phyloP scores from a whole-genome alignment of 2,888 invertebrate species.

The Meandrusa payeni region DNA sequence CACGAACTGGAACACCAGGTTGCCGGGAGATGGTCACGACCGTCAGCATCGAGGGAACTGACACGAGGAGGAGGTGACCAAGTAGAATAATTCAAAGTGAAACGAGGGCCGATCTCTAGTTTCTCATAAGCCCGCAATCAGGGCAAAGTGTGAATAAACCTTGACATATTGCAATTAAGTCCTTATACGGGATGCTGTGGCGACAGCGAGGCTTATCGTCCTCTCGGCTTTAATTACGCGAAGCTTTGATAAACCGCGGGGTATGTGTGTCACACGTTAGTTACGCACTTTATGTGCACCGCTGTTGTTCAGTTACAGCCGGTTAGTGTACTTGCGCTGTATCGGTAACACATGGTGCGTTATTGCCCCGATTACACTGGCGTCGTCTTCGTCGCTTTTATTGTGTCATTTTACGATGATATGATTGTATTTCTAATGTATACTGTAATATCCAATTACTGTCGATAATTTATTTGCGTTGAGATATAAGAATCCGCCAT shows the following conservation, averaged over 20 bases:
- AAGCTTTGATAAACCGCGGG: slow-evolving; percentile 29
- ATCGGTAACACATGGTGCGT: background rate
- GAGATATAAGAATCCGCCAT: no score
- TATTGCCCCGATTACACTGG: background rate
- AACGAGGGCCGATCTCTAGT: no score
- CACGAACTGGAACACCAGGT: no score
- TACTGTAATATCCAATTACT: no score
- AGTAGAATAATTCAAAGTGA: no score
- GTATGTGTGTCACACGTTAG: slow-evolving; percentile 27
- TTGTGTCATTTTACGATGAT: no score
- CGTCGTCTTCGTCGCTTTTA: background rate
- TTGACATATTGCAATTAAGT: slow-evolving; percentile 16
- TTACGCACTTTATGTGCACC: slow-evolving; percentile 15
- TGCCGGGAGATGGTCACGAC: no score
- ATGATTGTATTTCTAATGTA: no score
- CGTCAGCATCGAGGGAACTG: no score
- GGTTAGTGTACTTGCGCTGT: background rate
- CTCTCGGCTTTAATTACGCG: slow-evolving; percentile 30
- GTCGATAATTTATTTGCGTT: no score
- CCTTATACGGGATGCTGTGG: slow-evolving; percentile 7
- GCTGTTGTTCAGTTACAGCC: background rate
- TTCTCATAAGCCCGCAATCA: background rate
- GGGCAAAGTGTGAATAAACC: slow-evolving; percentile 18
- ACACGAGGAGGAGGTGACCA: no score
- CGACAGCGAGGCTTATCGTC: slow-evolving; percentile 15